Evolutionary conservation across 2,888 invertebrate genomes (phyloP), one percentile per base, ranked within the genome.

Genomic region (Brassicogethes aeneus): DNA sequence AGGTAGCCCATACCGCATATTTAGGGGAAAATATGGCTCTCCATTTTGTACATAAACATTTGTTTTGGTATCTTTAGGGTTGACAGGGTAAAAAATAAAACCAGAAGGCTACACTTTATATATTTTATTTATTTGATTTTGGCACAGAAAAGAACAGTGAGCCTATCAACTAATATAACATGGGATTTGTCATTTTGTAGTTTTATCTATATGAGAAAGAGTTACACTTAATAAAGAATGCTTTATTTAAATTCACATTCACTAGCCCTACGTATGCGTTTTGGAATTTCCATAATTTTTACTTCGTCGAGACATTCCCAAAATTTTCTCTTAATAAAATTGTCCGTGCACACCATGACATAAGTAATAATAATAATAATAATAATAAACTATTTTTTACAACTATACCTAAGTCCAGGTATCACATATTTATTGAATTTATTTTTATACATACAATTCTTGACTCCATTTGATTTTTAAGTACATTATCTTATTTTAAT

Each of bases 91-190:
- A n/a, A n/a, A n/a, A n/a, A n/a, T n/a, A n/a, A n/a, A n/a, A n/a
- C n/a, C n/a, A 23, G 10, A 10, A 23, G 5, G 23, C 23, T 10
- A 23, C 55, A 51, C 50, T 52, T 60, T 64, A 61, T 58, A 61
- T 59, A 60, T 53, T 62, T 64, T 64, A 60, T 62, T 64, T 53
- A 48, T 62, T 62, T 60, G 58, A 67, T 62, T 68, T 68, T 68
- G 68, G 68, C 68, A 68, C 68, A 68, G 64, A 65, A 67, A 60
- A 60, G 54, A 68, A 68, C 65, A 68, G 62, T 68, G 66, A 68
- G 65, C 64, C 65, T 68, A 65, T 62, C 56, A 55, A 54, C 64
- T 64, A 67, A 57, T 60, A 59, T 56, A 57, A 57, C 54, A 59
- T 55, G 56, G 53, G 51, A 52, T 53, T 59, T 57, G 51, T 56